Evolutionary conservation across 2,797 vertebrate genomes (phyloP).

Genomic region (Vespertilio murinus): DNA sequence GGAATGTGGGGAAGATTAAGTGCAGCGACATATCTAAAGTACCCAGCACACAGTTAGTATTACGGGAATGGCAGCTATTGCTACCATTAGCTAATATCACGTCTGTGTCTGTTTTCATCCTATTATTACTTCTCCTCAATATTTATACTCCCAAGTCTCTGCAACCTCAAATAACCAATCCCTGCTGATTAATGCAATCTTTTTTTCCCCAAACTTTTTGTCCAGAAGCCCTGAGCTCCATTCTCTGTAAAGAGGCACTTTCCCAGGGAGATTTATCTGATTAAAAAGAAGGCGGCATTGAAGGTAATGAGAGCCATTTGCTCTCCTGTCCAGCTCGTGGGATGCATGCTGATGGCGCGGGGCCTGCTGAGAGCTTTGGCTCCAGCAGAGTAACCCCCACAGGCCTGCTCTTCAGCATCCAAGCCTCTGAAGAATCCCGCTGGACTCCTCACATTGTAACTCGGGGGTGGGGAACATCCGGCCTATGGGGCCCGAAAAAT

Average conservation of each 20-base stretch:
- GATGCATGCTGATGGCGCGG: slow-evolving; percentile 44
- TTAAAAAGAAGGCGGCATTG: slow-evolving; percentile 61
- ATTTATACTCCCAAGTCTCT: slow-evolving; percentile 27
- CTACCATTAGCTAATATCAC: background rate
- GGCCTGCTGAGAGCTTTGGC: background rate
- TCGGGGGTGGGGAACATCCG: background rate
- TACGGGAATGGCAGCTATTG: background rate
- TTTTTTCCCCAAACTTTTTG: slow-evolving; percentile 48
- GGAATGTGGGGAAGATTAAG: background rate
- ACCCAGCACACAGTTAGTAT: background rate
- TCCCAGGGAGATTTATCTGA: slow-evolving; percentile 68
- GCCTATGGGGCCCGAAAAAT: too few relatives aligned
- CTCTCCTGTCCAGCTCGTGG: slow-evolving; percentile 2
- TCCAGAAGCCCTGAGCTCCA: slow-evolving; percentile 51
- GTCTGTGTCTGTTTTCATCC: background rate
- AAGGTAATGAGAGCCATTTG: slow-evolving; percentile 67
- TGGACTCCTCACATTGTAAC: background rate
- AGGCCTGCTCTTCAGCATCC: background rate
- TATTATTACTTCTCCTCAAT: slow-evolving; percentile 33
- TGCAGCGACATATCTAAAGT: background rate
- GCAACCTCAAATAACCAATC: slow-evolving; percentile 40
- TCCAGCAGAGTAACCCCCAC: background rate
- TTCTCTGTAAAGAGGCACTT: slow-evolving; percentile 54
- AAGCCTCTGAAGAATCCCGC: background rate
- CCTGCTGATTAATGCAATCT: background rate